Base-by-base conservation (phyloP, 2,113 vertebrate genomes). In the Coptodon rendalli region DNA sequence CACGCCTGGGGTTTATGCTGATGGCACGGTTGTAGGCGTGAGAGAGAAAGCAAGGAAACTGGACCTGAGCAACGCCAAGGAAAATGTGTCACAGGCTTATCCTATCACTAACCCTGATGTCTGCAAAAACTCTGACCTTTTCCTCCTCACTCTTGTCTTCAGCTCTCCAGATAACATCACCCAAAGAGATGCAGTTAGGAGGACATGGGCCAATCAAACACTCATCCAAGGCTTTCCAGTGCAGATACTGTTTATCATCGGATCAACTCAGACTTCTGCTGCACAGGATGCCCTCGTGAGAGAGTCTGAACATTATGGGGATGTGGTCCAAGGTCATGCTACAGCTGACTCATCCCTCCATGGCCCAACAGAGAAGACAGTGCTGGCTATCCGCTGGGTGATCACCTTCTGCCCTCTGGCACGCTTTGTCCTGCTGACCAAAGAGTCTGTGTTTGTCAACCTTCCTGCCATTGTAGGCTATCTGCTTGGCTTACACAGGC, bases 191-290 rank as follows among this genome's bases (percentile, higher is more conserved):
- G 84, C 63, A 2, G 96, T 98, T 88, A 95, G 98, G 79, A 96
- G 91, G 90, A 97, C 97, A 0, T 99, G 98, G 98, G 98, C 96
- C 56, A 98, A 98, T 2, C 45, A 91, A 43, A 97, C 97, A 0
- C 82, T 16, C 3, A 3, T 96, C 48, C n/a, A 92, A 79, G 96
- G 95, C 3, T 93, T 97, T 2, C 38, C 92, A 0, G 80, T 97
- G 11, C 94, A 95, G 11, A 95, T 94, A 0, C n/a, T 98, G 45
- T 99, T 99, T 92, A 96, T 97, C 56, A 84, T 98, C 22, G 97
- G 97, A 27, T 97, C 94, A 53, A 92, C 97, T 9, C 63, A 91
- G 10, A 94, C 94, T 3, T 90, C 81, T 12, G 81, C 56, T 45
- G 94, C 89, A 36, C 97, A 97, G 89, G 89, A 93, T 34, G 84